Conservation (phyloP, 1,140 invertebrate genomes). For the Hirudo medicinalis region DNA sequence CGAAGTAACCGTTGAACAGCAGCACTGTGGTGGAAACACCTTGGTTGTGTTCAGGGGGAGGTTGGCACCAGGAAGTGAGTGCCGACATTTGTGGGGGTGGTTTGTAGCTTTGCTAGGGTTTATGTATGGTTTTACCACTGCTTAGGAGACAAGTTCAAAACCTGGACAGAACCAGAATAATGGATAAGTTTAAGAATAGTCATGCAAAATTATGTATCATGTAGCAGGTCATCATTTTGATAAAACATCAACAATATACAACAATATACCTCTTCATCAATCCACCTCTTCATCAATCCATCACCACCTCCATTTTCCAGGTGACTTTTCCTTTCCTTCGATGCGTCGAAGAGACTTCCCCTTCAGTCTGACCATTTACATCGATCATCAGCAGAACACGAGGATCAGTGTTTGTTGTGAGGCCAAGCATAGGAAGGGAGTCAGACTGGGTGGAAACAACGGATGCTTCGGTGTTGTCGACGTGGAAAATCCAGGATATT, state of each 20-base stretch:
- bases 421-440: conserved; percentile 35
- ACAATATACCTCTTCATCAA: background rate
- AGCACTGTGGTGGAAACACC: conserved; percentile 42
- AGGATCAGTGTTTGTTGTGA: conserved; percentile 42
- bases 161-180: background rate
- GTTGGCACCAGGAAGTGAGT: conserved; percentile 34
- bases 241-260: too few species aligned
- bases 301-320: conserved; percentile 26
- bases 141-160: background rate
- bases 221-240: too few species aligned
- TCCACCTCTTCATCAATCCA: background rate
- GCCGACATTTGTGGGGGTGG: background rate
- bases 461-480: conserved; percentile 36
- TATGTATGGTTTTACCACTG: background rate
- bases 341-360: conserved; percentile 39
- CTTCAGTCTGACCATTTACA: conserved; percentile 39
- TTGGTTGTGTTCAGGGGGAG: conserved; percentile 36
- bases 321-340: conserved; percentile 37
- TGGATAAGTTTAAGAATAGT: background rate
- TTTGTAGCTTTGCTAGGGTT: background rate
- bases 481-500: conserved; percentile 33
- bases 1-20: conserved; percentile 38
- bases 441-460: conserved; percentile 35
- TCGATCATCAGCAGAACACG: conserved; percentile 36
- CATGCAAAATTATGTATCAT: too few species aligned